Percentiles rank a stretch among this genome's conserved stretches.
Evolutionary conservation across 2,113 vertebrate species (phyloP).

Genomic region (Myxocyprinus asiaticus): DNA sequence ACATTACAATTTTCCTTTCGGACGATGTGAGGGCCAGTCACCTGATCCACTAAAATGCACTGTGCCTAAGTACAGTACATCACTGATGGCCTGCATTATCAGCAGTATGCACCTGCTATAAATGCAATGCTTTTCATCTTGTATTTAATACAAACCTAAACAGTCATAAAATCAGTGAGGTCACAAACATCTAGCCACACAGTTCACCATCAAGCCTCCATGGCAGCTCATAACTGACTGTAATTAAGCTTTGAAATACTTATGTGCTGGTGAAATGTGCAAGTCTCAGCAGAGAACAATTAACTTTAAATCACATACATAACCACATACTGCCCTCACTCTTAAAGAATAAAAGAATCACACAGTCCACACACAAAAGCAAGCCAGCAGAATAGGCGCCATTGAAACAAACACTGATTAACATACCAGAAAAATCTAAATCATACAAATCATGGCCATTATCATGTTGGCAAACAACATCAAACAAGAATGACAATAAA

Average conservation of each 20-base stretch:
- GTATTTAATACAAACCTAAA: slow-evolving; percentile 32
- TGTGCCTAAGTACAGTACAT: slow-evolving; percentile 7
- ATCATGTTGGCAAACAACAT: not conserved
- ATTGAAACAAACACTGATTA: not conserved
- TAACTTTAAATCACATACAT: not conserved
- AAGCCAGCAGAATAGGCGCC: not conserved
- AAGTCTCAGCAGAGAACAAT: not conserved
- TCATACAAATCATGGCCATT: not conserved
- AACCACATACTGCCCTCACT: not conserved
- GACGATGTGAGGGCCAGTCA: not conserved
- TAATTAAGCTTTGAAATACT: slow-evolving; percentile 39
- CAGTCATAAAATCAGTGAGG: slow-evolving; percentile 26
- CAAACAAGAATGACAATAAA: slow-evolving; percentile 5
- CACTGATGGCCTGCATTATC: slow-evolving; percentile 31
- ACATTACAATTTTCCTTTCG: too few relatives aligned
- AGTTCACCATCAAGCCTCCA: not conserved
- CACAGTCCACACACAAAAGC: not conserved
- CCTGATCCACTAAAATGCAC: slow-evolving; percentile 26
- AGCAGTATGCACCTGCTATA: slow-evolving; percentile 15
- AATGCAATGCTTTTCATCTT: slow-evolving; percentile 10
- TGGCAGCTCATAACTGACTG: slow-evolving; percentile 3
- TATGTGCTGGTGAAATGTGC: not conserved
- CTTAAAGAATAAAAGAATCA: slow-evolving; percentile 5
- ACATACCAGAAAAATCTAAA: not conserved
- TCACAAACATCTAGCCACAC: not conserved